Evolutionary conservation across 2,113 vertebrate genomes (phyloP).

Genomic region (Pteropus alecto): DNA sequence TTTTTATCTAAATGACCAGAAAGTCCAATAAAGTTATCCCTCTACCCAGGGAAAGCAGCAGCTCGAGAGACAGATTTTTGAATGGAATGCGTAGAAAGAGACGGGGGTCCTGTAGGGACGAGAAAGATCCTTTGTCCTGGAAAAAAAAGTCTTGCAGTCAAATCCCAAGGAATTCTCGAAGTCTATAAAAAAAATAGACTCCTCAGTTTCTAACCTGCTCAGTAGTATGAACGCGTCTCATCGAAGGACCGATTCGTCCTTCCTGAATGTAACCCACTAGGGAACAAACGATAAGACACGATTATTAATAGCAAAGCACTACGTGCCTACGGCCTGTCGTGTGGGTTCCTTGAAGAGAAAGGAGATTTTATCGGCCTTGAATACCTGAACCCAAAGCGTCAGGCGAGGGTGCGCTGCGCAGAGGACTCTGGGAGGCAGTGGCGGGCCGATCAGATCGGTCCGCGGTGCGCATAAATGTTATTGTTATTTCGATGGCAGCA

Average conservation of each 20-base stretch:
- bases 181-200: not conserved
- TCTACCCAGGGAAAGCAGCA: not conserved
- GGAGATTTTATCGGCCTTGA: rapidly evolving
- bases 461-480: no score
- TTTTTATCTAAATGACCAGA: not conserved
- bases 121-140: not conserved
- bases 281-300: not conserved
- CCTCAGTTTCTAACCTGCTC: not conserved
- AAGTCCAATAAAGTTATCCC: not conserved
- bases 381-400: not conserved
- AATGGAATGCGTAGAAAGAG: not conserved
- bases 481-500: not conserved
- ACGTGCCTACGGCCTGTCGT: rapidly evolving
- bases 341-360: no score
- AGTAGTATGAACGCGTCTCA: not conserved
- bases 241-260: not conserved
- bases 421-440: rapidly evolving
- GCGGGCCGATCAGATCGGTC: not conserved
- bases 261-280: not conserved
- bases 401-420: rapidly evolving
- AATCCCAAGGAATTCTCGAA: not conserved
- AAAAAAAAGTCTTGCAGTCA: not conserved
- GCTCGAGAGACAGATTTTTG: not conserved
- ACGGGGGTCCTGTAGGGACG: not conserved
- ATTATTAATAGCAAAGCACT: not conserved